phyloP scores from a whole-genome alignment of 2,113 vertebrate genomes.

The Willisornis vidua region DNA sequence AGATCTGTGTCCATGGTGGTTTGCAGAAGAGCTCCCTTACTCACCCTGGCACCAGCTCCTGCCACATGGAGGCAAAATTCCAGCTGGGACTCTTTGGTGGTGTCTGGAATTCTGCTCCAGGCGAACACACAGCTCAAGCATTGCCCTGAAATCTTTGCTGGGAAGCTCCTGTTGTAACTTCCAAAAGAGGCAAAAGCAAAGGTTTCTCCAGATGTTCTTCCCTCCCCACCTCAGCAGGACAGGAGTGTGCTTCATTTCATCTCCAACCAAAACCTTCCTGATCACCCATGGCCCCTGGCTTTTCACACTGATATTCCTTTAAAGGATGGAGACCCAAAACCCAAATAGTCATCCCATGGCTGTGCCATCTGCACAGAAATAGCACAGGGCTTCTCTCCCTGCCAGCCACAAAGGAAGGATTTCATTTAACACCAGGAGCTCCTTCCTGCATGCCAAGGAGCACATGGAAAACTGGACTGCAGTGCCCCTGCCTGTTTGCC shows the following conservation, averaged over 20 bases:
- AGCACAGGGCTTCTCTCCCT: neutral
- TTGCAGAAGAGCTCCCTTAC: neutral
- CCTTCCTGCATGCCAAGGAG: neutral
- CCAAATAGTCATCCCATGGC: neutral
- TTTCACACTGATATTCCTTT: neutral
- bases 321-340: neutral
- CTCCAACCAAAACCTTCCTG: neutral
- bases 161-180: neutral
- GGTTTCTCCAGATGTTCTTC: neutral
- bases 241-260: neutral
- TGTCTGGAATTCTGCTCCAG: neutral
- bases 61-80: neutral
- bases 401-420: neutral
- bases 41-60: neutral
- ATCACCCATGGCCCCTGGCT: neutral
- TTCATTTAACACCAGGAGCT: neutral
- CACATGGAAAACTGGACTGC: neutral
- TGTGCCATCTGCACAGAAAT: neutral
- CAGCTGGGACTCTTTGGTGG: neutral
- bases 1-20: neutral
- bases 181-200: neutral
- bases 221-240: neutral
- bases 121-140: accelerated
- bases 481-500: neutral
- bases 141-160: neutral